Evolutionary conservation across 2,113 vertebrate genomes (phyloP).

Genomic region (Gopherus flavomarginatus): DNA sequence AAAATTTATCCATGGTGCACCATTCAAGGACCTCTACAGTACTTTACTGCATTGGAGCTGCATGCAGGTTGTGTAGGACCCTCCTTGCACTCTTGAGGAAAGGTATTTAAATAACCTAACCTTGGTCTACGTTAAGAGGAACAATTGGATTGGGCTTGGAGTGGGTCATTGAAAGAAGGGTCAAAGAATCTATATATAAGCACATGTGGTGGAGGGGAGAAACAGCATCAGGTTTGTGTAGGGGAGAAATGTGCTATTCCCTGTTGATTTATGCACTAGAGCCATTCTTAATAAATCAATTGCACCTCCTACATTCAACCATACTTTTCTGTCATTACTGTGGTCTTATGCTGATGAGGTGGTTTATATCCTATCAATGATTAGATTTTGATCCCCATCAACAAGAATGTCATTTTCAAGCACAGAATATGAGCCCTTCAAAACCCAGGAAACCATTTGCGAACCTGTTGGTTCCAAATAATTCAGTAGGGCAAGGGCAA

Average conservation of each 20-base stretch:
- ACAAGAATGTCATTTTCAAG: neutral
- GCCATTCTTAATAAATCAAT: neutral
- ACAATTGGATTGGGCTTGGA: neutral
- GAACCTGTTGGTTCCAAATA: neutral
- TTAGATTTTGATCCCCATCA: neutral
- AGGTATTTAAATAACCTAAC: neutral
- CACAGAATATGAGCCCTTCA: neutral
- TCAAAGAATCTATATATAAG: neutral
- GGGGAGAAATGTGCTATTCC: neutral
- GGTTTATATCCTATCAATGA: neutral
- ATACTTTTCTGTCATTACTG: neutral
- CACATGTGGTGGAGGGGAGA: fast-evolving
- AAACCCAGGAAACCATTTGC: neutral
- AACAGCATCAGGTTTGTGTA: neutral
- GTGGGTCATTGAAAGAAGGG: neutral
- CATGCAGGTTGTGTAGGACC: conserved; percentile 6
- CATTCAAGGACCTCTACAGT: neutral
- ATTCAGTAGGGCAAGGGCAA: neutral
- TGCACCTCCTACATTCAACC: neutral
- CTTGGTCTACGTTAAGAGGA: neutral
- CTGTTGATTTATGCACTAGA: neutral
- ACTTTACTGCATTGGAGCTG: too few relatives aligned
- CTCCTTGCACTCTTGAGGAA: neutral
- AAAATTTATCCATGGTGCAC: too few relatives aligned
- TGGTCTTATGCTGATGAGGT: neutral